Evolutionary conservation across 2,113 vertebrate genomes (phyloP).

Genomic region (Stictonetta naevosa): DNA sequence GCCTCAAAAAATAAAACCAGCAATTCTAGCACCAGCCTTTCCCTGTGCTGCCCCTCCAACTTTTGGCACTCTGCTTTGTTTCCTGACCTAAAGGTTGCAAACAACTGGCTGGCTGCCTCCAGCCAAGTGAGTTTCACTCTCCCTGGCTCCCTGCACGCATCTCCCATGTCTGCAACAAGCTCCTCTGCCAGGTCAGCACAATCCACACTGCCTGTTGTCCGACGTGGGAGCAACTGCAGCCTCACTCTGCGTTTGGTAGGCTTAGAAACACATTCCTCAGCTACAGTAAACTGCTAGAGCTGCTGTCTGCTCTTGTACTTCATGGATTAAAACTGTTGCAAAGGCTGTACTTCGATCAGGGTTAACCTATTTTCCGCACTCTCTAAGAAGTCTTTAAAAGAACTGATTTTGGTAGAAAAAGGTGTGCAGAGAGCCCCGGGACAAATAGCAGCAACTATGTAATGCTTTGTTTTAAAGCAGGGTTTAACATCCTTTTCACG

Average conservation of each 20-base stretch:
- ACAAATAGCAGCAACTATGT: neutral
- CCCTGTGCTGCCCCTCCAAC: neutral
- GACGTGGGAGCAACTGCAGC: too few relatives aligned
- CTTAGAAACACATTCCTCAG: neutral
- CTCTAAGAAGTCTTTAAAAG: neutral
- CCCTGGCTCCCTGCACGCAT: too few relatives aligned
- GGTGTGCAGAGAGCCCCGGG: neutral
- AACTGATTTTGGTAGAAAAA: neutral
- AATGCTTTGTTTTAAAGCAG: neutral
- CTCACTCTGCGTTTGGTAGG: neutral
- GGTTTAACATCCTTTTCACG: neutral
- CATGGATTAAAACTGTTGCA: neutral
- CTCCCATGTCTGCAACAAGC: accelerated
- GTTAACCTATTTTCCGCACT: neutral
- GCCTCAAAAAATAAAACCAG: neutral
- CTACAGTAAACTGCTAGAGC: neutral
- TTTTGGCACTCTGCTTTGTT: neutral
- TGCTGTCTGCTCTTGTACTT: neutral
- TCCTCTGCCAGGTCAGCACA: neutral
- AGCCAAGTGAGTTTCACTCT: accelerated
- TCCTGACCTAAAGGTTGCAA: neutral
- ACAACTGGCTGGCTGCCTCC: neutral
- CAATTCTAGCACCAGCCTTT: neutral
- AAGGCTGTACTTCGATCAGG: neutral
- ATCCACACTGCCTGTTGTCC: neutral